A percentile compares a stretch with the other conserved stretches of the same genome.
Conservation (phyloP, 2,797 vertebrate species). For the Bradypus variegatus region DNA sequence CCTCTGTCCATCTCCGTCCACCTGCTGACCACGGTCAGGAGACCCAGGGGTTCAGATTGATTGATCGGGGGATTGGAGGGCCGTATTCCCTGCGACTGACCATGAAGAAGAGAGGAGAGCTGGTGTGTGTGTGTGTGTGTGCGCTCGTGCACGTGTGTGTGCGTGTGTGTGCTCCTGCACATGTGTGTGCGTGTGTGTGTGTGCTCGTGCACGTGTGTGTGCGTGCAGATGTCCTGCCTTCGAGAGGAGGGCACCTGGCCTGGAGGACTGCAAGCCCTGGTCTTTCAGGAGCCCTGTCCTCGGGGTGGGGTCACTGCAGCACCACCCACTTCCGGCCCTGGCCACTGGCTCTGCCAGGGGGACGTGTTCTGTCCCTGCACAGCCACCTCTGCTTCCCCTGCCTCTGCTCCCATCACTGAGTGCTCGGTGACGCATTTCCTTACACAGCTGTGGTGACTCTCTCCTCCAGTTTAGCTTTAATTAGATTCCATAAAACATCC, state of each 20-base stretch:
- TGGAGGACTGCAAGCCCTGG: neutral
- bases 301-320: rapidly evolving
- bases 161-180: too few species aligned
- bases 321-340: rapidly evolving
- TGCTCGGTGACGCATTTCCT: neutral
- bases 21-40: neutral
- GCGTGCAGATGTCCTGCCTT: neutral
- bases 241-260: too few species aligned
- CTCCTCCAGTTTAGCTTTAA: conserved; percentile 46
- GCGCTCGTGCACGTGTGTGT: too few species aligned
- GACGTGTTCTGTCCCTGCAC: rapidly evolving
- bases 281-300: neutral
- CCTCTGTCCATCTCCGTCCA: neutral
- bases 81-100: neutral
- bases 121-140: neutral
- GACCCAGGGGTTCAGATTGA: neutral
- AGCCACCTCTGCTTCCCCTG: neutral
- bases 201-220: too few species aligned
- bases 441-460: neutral
- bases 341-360: rapidly evolving
- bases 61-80: neutral
- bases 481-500: conserved; percentile 54
- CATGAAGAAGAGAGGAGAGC: neutral
- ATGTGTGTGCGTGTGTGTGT: neutral
- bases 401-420: neutral